Evolutionary conservation across 2,113 vertebrate species (phyloP).

Genomic region (Aspiorhynchus laticeps): DNA sequence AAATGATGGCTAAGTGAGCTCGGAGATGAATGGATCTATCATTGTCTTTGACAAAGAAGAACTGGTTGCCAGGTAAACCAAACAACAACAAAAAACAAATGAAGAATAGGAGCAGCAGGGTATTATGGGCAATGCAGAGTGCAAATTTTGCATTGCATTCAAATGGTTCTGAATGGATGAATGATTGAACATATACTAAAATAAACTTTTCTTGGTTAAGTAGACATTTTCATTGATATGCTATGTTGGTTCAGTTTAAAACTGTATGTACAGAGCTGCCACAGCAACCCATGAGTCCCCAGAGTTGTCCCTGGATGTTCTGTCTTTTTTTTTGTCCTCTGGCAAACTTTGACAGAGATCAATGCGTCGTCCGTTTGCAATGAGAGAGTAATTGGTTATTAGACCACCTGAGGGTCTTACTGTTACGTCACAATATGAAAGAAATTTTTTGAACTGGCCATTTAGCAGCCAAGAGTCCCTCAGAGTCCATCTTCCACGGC

Average conservation of each 20-base stretch:
- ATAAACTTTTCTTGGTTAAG: background rate
- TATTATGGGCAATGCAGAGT: background rate
- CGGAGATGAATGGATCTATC: background rate
- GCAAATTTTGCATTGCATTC: background rate
- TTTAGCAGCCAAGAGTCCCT: background rate
- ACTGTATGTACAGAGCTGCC: slow-evolving; percentile 6
- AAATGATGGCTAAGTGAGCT: background rate
- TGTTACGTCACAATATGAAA: slow-evolving; percentile 32
- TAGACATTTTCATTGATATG: background rate
- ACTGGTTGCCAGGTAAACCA: background rate
- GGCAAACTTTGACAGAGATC: slow-evolving; percentile 42
- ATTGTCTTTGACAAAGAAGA: background rate
- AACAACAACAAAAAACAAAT: background rate
- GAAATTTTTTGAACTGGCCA: slow-evolving; percentile 14
- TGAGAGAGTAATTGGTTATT: slow-evolving; percentile 45
- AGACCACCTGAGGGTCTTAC: slow-evolving; percentile 23
- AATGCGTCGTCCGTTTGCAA: slow-evolving; percentile 28
- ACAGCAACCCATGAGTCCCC: background rate
- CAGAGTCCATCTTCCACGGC: slow-evolving; percentile 20
- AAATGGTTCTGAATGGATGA: background rate
- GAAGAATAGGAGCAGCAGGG: background rate
- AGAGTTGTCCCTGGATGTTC: background rate
- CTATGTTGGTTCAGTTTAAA: background rate
- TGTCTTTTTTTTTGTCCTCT: background rate
- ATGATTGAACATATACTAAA: background rate